Evolutionary conservation across 2,113 vertebrate species (phyloP), one percentile per base, ranked within the genome.

Genomic region (Budorcas taxicolor): DNA sequence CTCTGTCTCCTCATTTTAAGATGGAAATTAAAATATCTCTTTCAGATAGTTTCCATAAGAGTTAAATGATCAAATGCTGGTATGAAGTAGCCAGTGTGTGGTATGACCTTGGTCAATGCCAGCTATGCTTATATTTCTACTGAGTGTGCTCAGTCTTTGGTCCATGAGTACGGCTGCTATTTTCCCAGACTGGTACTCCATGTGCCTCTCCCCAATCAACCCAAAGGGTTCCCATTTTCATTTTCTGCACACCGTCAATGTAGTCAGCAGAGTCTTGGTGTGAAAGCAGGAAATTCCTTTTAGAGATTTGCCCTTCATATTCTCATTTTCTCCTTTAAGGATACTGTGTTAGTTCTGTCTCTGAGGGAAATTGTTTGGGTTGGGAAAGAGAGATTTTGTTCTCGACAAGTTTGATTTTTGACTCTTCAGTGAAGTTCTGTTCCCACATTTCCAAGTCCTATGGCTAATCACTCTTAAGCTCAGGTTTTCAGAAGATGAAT

Each of bases 1-100:
- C 29, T 94, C 58, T 85, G n/a, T 87, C 55, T 82, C 33, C 50
- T 97, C 36, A 57, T 92, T 97, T 95, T 84, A 90, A 97, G 81
- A 89, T 78, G 16, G 40, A 95, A 86, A 76, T 96, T 67, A 93
- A 97, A 95, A 58, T 93, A 55, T 8, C n/a, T 91, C 29, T 91
- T 84, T 96, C n/a, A 81, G 36, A 96, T 93, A 58, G 52, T 76
- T 92, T 21, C 36, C 53, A 17, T 87, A 60, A 90, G 6, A 90
- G 15, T 89, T 90, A 57, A 89, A 47, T 58, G 62, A 80, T 82
- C 87, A 87, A 90, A 83, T 82, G 11, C 53, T 74, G 14, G 36
- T 43, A 55, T 76, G 36, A 94, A 95, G 55, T 60, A 83, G 50
- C 29, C 64, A 36, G 47, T 57, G 4, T 89, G 9, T 43, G 33